Conservation (phyloP, 2,888 invertebrate species). For the Galerucella nymphaeae region DNA sequence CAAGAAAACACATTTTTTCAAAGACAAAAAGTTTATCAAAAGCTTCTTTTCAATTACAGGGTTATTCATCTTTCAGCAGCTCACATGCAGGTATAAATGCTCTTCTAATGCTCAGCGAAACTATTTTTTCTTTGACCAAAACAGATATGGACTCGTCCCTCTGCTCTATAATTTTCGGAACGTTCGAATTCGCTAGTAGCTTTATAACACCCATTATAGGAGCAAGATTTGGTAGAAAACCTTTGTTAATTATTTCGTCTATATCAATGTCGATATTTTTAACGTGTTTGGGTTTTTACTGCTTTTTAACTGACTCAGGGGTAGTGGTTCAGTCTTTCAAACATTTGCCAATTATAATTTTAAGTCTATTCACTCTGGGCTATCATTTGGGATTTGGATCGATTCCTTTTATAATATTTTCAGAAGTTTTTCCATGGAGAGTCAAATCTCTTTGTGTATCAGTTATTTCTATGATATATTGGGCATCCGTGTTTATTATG, state of each 20-base stretch:
- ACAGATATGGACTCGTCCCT: constrained; percentile 69
- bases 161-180: constrained; percentile 80
- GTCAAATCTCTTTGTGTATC: constrained; percentile 69
- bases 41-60: constrained; percentile 79
- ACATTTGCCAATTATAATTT: constrained; percentile 77
- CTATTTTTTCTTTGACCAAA: constrained; percentile 76
- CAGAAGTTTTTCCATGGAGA: constrained; percentile 82
- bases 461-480: constrained; percentile 26
- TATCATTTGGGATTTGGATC: constrained; percentile 80
- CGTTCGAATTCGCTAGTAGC: constrained; percentile 81
- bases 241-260: constrained; percentile 78
- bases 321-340: constrained; percentile 62
- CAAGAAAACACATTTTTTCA: constrained; percentile 57
- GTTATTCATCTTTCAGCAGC: constrained; percentile 84
- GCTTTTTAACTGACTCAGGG: constrained; percentile 24
- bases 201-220: constrained; percentile 80
- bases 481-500: constrained; percentile 46
- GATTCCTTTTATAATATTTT: constrained; percentile 83
- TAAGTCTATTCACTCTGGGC: constrained; percentile 77
- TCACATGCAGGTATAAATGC: constrained; percentile 86
- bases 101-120: constrained; percentile 80
- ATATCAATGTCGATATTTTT: constrained; percentile 68
- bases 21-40: constrained; percentile 76
- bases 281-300: constrained; percentile 67
- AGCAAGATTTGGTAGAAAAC: constrained; percentile 79